Conservation (phyloP, 2,797 vertebrate genomes). For the Sebastes oblongus region DNA sequence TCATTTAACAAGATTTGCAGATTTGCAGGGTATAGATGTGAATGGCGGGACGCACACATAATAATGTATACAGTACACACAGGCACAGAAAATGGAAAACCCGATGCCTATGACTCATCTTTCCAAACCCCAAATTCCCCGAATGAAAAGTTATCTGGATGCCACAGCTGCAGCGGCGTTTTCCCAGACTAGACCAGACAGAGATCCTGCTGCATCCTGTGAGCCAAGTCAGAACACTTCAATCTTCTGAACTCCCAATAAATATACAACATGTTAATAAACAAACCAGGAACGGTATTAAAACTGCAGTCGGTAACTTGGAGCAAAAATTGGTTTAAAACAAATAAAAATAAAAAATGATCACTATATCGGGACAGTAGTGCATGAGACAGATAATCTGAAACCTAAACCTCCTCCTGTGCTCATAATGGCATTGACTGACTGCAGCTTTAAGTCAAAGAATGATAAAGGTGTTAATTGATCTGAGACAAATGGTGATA, state of each 20-base stretch:
- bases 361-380: no score
- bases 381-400: no score
- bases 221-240: background rate
- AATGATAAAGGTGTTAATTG: background rate
- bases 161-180: background rate
- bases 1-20: background rate
- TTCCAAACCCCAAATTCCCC: constrained; percentile 1
- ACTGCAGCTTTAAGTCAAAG: background rate
- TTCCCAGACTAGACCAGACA: constrained; percentile 6
- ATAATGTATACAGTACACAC: background rate
- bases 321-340: no score
- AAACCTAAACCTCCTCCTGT: no score
- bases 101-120: constrained; percentile 46
- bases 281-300: background rate
- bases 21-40: background rate
- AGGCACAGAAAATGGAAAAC: constrained; percentile 19
- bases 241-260: background rate
- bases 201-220: constrained; percentile 5
- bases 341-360: no score
- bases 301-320: no score
- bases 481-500: background rate
- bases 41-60: background rate
- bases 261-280: background rate
- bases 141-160: constrained; percentile 23
- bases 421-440: no score